Base-by-base conservation (phyloP, 1,140 invertebrate genomes). In the Geopemphigus sp. region DNA sequence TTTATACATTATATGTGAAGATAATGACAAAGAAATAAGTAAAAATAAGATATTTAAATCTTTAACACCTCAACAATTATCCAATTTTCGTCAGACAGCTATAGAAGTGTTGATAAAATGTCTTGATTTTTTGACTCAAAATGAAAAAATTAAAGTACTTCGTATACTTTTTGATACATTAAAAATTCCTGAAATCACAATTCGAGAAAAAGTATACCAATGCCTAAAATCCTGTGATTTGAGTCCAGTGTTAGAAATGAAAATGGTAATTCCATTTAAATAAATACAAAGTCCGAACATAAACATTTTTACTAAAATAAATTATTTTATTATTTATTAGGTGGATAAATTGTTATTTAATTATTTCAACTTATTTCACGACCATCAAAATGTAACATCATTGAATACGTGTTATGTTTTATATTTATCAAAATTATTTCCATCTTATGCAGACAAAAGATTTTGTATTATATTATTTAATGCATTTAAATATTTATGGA, bases 391-490 rank as follows among this genome's bases (percentile, higher is more conserved):
- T 19, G 10, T 63, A 5, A 78, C 74, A 24, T 47, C 63, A 47
- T 1, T 47, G n/a, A 78, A 78, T 47, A 61, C 47, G 29, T 14
- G 22, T 47, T 78, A 17, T 61, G 39, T 63, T 78, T 63, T 61
- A 1, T 78, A 63, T 50, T 29, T 78, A 29, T 63, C 74, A 26
- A 78, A 78, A 50, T 78, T 78, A 59, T 63, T 63, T 63, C 74
- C 74, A 47, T 26, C 32, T 29, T 1, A 22, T n/a, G 39, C 39
- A 63, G 61, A 78, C 47, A 26, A 15, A 17, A 63, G 17, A 19
- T 47, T 63, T 17, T 78, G 57, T 45, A 63, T 39, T 14, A 29
- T 45, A 50, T 29, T 78, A 29, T 12, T 78, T 14, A 59, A 78
- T 63, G 24, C 57, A 63, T 78, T 78, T 78, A 63, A 63, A 78